These are phyloP conservation scores for Cossypha heuglini DNA, from an alignment of 2,797 vertebrate species.

Conservation along the genomic window DNA sequence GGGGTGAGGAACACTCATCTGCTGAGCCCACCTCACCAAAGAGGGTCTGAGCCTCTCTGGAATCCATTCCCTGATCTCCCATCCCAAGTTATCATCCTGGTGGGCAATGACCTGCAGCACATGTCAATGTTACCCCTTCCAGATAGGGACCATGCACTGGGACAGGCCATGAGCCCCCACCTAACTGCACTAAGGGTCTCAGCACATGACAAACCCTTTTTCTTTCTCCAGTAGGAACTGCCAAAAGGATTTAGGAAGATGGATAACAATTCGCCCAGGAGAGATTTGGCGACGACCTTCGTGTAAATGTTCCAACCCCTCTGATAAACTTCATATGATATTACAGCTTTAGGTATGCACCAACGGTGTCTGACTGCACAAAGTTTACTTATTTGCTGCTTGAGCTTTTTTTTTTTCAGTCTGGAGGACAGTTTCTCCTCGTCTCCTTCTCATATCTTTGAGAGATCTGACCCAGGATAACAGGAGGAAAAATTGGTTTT, in stretches of 20 bases:
- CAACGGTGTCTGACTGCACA: not conserved
- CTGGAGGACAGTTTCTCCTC: not conserved
- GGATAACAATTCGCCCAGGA: slow-evolving; percentile 6
- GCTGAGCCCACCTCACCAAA: not conserved
- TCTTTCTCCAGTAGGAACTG: not conserved
- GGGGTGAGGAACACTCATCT: not conserved
- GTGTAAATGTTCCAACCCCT: not conserved
- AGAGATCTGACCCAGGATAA: not conserved
- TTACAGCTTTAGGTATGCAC: not conserved
- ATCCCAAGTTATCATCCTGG: not conserved
- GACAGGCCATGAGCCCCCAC: not conserved
- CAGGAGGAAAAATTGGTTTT: not conserved
- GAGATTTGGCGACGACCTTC: not conserved
- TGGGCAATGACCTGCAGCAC: not conserved
- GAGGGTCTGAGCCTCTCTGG: not conserved
- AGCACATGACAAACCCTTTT: not conserved
- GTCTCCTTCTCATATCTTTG: not conserved
- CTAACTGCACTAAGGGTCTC: not conserved
- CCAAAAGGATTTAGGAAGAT: slow-evolving; percentile 2
- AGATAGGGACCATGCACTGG: not conserved
- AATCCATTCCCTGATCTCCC: not conserved
- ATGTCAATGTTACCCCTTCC: accelerated
- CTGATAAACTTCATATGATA: slow-evolving; percentile 28
- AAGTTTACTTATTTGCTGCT: not conserved
- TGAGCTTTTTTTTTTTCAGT: not conserved